phyloP scores from a whole-genome alignment of 2,888 invertebrate genomes.

The Invenusta paracnida region DNA sequence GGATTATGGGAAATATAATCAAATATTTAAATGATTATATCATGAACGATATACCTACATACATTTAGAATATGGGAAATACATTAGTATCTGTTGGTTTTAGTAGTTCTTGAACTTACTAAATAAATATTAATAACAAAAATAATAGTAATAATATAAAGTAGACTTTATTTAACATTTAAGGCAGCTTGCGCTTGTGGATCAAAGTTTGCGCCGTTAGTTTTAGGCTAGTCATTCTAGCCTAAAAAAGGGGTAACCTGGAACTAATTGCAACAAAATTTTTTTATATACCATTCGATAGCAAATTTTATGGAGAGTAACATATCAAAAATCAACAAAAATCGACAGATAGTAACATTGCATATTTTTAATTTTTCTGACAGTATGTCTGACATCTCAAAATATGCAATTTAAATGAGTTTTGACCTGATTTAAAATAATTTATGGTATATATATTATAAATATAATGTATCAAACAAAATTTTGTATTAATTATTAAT shows the following conservation, averaged over 20 bases:
- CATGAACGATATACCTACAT: no score
- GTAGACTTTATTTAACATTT: no score
- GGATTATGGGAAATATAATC: no score
- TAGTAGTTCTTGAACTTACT: no score
- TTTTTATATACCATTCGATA: not conserved
- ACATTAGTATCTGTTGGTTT: no score
- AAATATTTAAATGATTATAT: no score
- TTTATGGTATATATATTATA: conserved; percentile 13
- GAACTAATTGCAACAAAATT: conserved; percentile 12
- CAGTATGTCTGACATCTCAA: conserved; percentile 20
- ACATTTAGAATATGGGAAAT: no score
- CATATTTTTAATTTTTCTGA: not conserved
- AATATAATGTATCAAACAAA: conserved; percentile 6
- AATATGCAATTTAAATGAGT: conserved; percentile 9
- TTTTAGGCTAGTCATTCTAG: not conserved
- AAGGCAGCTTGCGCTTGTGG: no score
- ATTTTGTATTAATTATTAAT: no score
- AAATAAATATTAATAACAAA: no score
- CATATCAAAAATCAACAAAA: conserved; percentile 3
- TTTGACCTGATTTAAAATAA: not conserved
- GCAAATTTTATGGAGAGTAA: conserved; percentile 3
- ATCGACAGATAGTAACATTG: not conserved
- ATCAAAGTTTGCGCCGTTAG: no score
- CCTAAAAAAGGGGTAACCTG: conserved; percentile 12
- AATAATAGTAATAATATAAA: no score